phyloP scores from a whole-genome alignment of 1,140 invertebrate genomes.

The Calycopis cecrops region DNA sequence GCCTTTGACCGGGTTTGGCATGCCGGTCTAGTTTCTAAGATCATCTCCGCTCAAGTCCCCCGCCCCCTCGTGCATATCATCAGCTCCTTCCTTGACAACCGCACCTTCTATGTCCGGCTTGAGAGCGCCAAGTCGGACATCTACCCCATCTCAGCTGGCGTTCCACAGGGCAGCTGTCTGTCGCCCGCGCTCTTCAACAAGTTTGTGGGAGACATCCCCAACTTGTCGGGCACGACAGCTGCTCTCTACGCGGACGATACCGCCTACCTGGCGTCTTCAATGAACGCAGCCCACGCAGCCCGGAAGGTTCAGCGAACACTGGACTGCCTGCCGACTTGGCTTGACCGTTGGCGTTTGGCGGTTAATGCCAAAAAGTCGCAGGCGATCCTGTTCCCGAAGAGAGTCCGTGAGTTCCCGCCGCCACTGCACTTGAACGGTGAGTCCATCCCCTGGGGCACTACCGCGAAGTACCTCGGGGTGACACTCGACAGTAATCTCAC shows the following conservation, averaged over 20 bases:
- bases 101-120: constrained; percentile 19
- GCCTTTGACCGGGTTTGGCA: constrained; percentile 33
- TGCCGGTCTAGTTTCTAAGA: constrained; percentile 34
- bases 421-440: not conserved
- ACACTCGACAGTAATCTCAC: not conserved
- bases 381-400: not conserved
- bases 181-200: constrained; percentile 36
- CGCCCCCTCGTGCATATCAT: constrained; percentile 13
- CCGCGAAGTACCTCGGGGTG: not conserved
- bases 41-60: constrained; percentile 25
- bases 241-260: constrained; percentile 27
- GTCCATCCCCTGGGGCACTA: not conserved
- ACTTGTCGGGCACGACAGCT: constrained; percentile 14
- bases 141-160: constrained; percentile 24
- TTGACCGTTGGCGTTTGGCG: constrained; percentile 12
- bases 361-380: constrained; percentile 7
- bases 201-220: constrained; percentile 44
- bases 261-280: constrained; percentile 22
- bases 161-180: constrained; percentile 45
- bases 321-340: constrained; percentile 16
- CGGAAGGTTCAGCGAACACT: constrained; percentile 5
- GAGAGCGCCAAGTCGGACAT: constrained; percentile 11
- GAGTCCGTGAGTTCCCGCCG: not conserved
- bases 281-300: not conserved
- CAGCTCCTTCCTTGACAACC: constrained; percentile 14